phyloP scores from a whole-genome alignment of 2,797 vertebrate genomes.

The Craterocephalus amniculus region DNA sequence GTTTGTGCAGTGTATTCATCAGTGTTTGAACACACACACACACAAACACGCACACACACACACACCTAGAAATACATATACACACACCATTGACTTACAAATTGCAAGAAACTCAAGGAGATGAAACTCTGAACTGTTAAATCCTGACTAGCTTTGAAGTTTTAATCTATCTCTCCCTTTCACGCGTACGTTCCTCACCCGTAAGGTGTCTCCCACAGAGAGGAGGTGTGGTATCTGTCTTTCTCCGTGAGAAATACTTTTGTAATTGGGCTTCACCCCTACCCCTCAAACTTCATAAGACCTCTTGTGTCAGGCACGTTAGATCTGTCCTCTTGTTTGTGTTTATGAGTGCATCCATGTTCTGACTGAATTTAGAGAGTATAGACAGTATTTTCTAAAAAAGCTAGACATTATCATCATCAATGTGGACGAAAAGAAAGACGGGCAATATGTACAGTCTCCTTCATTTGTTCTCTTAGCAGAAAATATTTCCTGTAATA shows the following conservation, averaged over 20 bases:
- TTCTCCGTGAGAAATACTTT: slow-evolving; percentile 17
- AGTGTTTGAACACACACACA: slow-evolving; percentile 16
- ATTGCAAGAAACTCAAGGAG: slow-evolving; percentile 53
- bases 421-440: not conserved
- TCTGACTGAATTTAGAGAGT: slow-evolving; percentile 1
- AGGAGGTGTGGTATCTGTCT: slow-evolving; percentile 9
- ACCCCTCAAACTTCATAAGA: not conserved
- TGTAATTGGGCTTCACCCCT: slow-evolving; percentile 25
- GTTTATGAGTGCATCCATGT: not conserved
- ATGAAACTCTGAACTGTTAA: slow-evolving; percentile 67
- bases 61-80: slow-evolving; percentile 8
- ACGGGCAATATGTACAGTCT: too few relatives aligned
- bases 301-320: slow-evolving; percentile 4
- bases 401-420: not conserved
- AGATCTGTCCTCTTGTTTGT: not conserved
- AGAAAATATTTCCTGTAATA: not conserved
- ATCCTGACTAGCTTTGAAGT: slow-evolving; percentile 69
- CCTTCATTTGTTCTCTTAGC: too few relatives aligned
- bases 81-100: slow-evolving; percentile 61
- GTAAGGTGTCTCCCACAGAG: slow-evolving; percentile 9
- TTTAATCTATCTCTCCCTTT: slow-evolving; percentile 50
- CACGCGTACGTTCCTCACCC: slow-evolving; percentile 31
- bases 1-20: not conserved
- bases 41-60: slow-evolving; percentile 13
- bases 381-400: too few relatives aligned